Percentiles rank a stretch among this genome's conserved stretches.
Evolutionary conservation across 2,888 invertebrate species (phyloP).

Genomic region (Pristionchus fissidentatus): DNA sequence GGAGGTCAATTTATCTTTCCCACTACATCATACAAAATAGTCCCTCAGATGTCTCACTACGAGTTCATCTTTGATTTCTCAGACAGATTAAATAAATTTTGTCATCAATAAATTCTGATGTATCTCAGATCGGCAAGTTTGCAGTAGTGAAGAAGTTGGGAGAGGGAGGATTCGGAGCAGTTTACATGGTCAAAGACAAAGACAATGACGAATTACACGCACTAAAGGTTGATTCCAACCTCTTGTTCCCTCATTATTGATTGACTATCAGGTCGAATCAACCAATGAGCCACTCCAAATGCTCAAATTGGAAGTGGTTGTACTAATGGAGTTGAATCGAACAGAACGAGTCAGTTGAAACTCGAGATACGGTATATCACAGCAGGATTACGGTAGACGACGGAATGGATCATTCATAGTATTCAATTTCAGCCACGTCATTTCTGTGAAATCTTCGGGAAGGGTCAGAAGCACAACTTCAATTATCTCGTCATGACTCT

Average conservation of each 20-base stretch:
- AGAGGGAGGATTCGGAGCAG: constrained; percentile 67
- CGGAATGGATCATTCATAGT: constrained; percentile 11
- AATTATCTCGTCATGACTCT: constrained; percentile 72
- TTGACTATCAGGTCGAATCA: constrained; percentile 59
- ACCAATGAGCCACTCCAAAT: constrained; percentile 64
- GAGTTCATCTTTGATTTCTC: not conserved
- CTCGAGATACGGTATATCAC: not conserved
- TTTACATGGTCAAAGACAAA: constrained; percentile 59
- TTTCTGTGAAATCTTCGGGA: constrained; percentile 70
- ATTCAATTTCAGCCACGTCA: constrained; percentile 57
- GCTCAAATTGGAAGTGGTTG: constrained; percentile 73
- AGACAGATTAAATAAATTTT: not conserved
- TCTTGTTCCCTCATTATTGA: too few relatives aligned
- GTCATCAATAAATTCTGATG: not conserved
- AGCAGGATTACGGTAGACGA: too few relatives aligned
- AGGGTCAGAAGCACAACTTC: constrained; percentile 67
- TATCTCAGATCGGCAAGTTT: constrained; percentile 56
- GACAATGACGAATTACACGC: constrained; percentile 56
- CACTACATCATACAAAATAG: not conserved
- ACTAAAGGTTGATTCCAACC: constrained; percentile 55
- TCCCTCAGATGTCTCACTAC: not conserved
- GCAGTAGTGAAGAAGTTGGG: constrained; percentile 61
- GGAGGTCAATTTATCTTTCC: not conserved
- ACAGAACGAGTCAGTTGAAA: constrained; percentile 50
- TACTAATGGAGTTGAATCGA: constrained; percentile 66